A percentile compares a stretch with the other conserved stretches of the same genome.
Conservation (phyloP, 1,140 invertebrate genomes). For the Phortica variegata region DNA sequence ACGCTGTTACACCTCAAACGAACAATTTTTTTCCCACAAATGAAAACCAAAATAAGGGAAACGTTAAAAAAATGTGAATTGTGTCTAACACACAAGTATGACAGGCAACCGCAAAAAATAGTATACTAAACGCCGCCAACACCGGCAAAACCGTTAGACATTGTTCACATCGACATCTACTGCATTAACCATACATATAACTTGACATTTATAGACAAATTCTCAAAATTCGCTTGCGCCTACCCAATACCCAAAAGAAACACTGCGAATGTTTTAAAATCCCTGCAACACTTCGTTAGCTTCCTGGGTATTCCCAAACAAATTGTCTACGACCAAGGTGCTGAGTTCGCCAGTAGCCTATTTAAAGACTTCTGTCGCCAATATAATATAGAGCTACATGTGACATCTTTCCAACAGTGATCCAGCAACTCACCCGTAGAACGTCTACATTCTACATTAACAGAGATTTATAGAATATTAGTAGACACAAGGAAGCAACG, state of each 20-base stretch:
- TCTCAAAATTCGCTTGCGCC: conserved; percentile 39
- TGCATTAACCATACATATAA: conserved; percentile 23
- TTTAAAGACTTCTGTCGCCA: conserved; percentile 13
- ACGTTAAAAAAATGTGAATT: conserved; percentile 24
- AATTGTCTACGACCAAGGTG: conserved; percentile 4
- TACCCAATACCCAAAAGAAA: conserved; percentile 20
- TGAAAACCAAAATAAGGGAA: conserved; percentile 5
- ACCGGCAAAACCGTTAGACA: conserved; percentile 32
- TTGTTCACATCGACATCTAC: conserved; percentile 35
- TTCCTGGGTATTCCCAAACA: conserved; percentile 24
- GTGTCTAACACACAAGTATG: conserved; percentile 36
- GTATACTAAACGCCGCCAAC: conserved; percentile 29
- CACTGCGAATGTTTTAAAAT: conserved; percentile 16
- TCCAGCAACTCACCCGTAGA: conserved; percentile 6
- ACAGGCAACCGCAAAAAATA: conserved; percentile 35
- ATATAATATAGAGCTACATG: conserved; percentile 4
- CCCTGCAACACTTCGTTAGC: conserved; percentile 24
- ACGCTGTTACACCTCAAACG: conserved; percentile 12
- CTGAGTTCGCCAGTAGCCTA: background rate
- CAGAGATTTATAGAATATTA: conserved; percentile 12
- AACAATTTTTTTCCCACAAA: conserved; percentile 23
- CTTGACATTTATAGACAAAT: conserved; percentile 38
- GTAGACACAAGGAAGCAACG: background rate
- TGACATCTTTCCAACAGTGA: conserved; percentile 7
- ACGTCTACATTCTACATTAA: conserved; percentile 8